Percentiles rank a stretch among this genome's conserved stretches.
Evolutionary conservation across 2,797 vertebrate species (phyloP).

Genomic region (Poeciliopsis turneri): DNA sequence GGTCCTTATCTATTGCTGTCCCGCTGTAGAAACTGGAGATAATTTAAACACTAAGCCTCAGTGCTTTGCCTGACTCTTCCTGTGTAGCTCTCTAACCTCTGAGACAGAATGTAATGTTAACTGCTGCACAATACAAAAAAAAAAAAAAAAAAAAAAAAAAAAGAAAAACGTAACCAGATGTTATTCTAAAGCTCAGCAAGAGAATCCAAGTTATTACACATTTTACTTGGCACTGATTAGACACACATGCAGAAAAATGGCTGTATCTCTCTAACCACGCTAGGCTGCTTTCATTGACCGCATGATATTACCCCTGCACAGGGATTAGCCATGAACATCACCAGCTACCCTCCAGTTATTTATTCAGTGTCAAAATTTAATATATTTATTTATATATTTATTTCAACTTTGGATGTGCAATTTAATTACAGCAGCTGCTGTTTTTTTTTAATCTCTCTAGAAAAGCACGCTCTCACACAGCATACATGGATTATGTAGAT

Average conservation of each 20-base stretch:
- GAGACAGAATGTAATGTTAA: constrained; percentile 36
- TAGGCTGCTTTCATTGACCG: constrained; percentile 42
- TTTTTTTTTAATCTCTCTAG: constrained; percentile 40
- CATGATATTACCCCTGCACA: constrained; percentile 51
- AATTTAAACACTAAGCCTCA: constrained; percentile 63
- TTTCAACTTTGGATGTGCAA: constrained; percentile 69
- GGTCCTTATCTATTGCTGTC: constrained; percentile 58
- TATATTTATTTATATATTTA: constrained; percentile 85
- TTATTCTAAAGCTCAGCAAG: constrained; percentile 25
- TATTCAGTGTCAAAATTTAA: constrained; percentile 67
- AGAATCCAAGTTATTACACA: constrained; percentile 42
- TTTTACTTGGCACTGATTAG: constrained; percentile 45
- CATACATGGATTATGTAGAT: constrained; percentile 25
- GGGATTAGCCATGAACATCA: constrained; percentile 34
- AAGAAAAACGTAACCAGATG: neutral
- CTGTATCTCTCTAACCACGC: constrained; percentile 30
- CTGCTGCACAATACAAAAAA: constrained; percentile 39
- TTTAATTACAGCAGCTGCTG: constrained; percentile 43
- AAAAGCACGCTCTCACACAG: constrained; percentile 39
- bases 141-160: neutral
- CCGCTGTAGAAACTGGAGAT: constrained; percentile 59
- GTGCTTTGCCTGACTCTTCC: constrained; percentile 30
- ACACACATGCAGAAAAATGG: constrained; percentile 20
- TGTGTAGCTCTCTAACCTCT: neutral
- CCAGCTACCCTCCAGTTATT: constrained; percentile 63